Evolutionary conservation across 1,140 invertebrate species (phyloP).

Genomic region (Globodera rostochiensis): DNA sequence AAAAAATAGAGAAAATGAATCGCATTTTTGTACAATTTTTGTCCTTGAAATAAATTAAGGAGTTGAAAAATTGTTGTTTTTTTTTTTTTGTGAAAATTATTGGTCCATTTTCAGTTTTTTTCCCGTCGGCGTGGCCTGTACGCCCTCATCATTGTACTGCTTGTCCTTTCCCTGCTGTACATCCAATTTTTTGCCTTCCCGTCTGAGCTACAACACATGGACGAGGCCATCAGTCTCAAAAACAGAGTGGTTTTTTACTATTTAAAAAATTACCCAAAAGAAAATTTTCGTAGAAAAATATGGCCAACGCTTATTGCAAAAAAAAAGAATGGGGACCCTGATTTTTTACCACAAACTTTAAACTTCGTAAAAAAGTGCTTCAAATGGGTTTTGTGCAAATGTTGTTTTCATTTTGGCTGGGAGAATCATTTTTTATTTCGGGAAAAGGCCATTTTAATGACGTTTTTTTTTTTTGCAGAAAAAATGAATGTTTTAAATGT

Average conservation of each 20-base stretch:
- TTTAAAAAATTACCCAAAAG: background rate
- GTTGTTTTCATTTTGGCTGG: too few relatives aligned
- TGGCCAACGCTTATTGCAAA: background rate
- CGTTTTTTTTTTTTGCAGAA: background rate
- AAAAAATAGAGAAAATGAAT: background rate
- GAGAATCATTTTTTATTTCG: too few relatives aligned
- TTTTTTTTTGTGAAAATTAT: background rate
- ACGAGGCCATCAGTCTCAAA: background rate
- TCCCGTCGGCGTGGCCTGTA: conserved; percentile 11
- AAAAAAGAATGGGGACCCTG: too few relatives aligned
- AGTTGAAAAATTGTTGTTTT: background rate
- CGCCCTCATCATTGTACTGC: conserved; percentile 2
- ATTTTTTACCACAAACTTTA: too few relatives aligned
- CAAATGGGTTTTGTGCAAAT: too few relatives aligned
- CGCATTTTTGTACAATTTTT: too few relatives aligned
- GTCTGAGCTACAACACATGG: conserved; percentile 10
- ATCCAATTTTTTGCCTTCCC: conserved; percentile 32
- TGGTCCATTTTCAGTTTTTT: conserved; percentile 7
- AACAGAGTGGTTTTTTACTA: conserved; percentile 12
- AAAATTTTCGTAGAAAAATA: background rate
- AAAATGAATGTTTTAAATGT: background rate
- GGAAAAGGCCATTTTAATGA: background rate
- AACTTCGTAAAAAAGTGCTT: too few relatives aligned
- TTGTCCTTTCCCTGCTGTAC: conserved; percentile 25
- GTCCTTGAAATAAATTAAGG: too few relatives aligned